Base-by-base conservation (phyloP, 2,797 vertebrate species). In the Phataginus tricuspis region DNA sequence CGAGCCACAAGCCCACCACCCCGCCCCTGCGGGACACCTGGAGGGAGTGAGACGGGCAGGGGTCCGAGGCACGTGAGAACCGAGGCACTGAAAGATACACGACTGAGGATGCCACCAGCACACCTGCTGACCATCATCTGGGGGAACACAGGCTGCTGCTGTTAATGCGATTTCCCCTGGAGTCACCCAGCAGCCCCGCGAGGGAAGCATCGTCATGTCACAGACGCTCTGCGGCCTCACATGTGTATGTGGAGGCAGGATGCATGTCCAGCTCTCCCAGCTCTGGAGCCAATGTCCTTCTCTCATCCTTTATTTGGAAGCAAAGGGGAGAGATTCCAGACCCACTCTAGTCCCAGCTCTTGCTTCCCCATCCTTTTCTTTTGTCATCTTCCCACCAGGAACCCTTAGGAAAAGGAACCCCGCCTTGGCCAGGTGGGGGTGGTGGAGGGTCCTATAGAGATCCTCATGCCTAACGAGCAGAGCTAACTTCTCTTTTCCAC, bases 191-290 rank as follows among this genome's bases (percentile, higher is more conserved):
- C 23, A 45, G 90, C 72, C 78, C 1, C 5, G 7, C 0, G 4
- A 37, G 45, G 64, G 51, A 49, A 53, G 11, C 10, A 8, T 37
- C 6, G 5, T 31, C 4, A 1, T 21, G 1, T 18, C 29, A 11
- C 7, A 27, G 15, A 7, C 37, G 42, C 42, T 39, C 1, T 10
- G 55, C 0, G 1, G 51, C 34, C 31, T 8, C 59, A 10, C 13
- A 1, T 55, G 15, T 6, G 2, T 4, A 6, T 0, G 0, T 0
- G 23, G 72, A 57, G 29, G 29, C 13, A 3, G 80, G 45, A 27
- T 2, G 19, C 19, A 4, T 13, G 2, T 5, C 27, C 18, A 23
- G 45, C 34, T 51, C 49, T 63, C 42, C n/a, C 4, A 14, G 18
- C 51, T 16, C 59, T 15, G 68, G 7, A 71, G 82, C 5, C 82